Evolutionary conservation across 2,888 invertebrate species (phyloP).

Genomic region (Drosophila borborema): DNA sequence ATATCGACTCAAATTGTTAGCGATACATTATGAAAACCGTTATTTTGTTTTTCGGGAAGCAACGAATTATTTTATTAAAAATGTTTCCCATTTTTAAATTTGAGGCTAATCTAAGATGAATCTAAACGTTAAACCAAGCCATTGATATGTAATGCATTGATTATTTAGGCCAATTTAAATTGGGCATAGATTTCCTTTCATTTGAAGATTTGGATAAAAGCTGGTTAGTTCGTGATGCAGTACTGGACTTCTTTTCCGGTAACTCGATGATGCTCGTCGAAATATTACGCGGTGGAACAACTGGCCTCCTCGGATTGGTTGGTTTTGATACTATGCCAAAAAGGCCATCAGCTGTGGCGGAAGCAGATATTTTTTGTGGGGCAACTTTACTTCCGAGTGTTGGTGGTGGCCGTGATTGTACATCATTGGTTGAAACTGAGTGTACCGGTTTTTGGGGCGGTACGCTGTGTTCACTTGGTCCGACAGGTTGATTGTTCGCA

Average conservation of each 20-base stretch:
- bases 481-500: too few relatives aligned
- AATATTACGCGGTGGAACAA: background rate
- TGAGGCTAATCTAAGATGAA: too few relatives aligned
- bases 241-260: background rate
- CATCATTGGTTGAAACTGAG: too few relatives aligned
- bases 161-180: background rate
- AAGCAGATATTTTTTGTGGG: background rate
- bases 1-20: background rate
- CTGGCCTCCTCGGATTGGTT: background rate
- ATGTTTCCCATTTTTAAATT: too few relatives aligned
- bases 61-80: background rate
- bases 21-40: background rate
- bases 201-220: background rate
- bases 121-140: background rate
- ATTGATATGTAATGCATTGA: background rate
- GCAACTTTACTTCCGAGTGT: background rate
- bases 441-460: too few relatives aligned
- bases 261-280: background rate
- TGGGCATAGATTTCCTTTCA: background rate
- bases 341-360: background rate
- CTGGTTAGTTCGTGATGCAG: background rate
- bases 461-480: too few relatives aligned
- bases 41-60: background rate
- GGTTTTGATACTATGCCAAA: background rate
- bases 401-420: too few relatives aligned